These are phyloP conservation scores for Sebastes schlegelii DNA, from an alignment of 2,113 vertebrate genomes.

Conservation along the genomic window DNA sequence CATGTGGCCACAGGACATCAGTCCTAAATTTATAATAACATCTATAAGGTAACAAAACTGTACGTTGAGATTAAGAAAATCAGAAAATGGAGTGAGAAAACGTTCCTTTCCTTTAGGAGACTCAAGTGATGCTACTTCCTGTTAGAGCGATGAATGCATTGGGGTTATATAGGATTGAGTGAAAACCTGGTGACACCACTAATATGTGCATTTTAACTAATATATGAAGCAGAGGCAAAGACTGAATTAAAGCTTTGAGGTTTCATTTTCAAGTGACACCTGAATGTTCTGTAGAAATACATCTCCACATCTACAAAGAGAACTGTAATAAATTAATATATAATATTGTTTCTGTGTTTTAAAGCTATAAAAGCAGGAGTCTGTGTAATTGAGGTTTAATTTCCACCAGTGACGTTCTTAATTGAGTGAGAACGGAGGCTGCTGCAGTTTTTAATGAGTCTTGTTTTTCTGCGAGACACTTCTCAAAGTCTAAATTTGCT, in stretches of 20 bases:
- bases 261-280: not conserved
- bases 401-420: slow-evolving; percentile 14
- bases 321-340: not conserved
- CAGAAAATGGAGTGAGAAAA: no score
- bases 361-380: slow-evolving; percentile 27
- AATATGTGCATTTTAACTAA: no score
- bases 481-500: slow-evolving; percentile 32
- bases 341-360: slow-evolving; percentile 26
- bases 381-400: slow-evolving; percentile 39
- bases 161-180: no score
- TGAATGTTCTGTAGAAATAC: not conserved
- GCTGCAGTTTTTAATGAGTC: slow-evolving; percentile 29
- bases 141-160: no score
- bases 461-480: slow-evolving; percentile 47
- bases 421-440: slow-evolving; percentile 34
- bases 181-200: no score
- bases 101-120: no score
- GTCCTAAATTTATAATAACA: no score
- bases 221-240: no score
- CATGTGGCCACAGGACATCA: no score
- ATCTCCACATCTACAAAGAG: not conserved
- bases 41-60: no score
- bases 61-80: no score
- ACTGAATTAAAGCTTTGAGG: slow-evolving; percentile 3
- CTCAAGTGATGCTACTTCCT: no score